These are phyloP conservation scores for Trachelus tabidus DNA, from an alignment of 2,888 invertebrate species.

Conservation along the genomic window DNA sequence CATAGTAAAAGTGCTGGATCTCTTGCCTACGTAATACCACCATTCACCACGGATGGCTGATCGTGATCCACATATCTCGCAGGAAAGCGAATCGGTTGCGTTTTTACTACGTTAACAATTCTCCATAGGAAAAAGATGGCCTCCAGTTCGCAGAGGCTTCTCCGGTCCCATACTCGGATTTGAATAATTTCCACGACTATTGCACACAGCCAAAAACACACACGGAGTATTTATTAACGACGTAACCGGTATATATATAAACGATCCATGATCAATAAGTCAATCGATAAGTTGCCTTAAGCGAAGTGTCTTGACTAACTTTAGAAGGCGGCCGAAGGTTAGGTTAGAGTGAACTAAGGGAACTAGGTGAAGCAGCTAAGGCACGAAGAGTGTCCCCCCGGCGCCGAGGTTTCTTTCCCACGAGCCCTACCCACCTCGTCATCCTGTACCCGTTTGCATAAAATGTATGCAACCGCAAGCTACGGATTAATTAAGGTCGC, in stretches of 20 bases:
- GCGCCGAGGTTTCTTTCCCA: constrained; percentile 37
- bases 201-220: too few relatives aligned
- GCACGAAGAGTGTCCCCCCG: neutral
- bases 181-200: neutral
- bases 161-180: neutral
- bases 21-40: neutral
- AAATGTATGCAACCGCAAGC: constrained; percentile 15
- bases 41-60: neutral
- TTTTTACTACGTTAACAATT: neutral
- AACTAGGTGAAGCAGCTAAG: neutral
- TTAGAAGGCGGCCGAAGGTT: neutral
- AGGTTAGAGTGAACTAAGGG: neutral
- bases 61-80: neutral
- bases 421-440: constrained; percentile 20
- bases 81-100: neutral
- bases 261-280: neutral
- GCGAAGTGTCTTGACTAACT: neutral
- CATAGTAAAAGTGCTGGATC: constrained; percentile 18
- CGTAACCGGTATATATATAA: neutral
- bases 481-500: constrained; percentile 37
- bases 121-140: neutral
- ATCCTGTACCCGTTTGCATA: constrained; percentile 19
- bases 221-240: neutral
- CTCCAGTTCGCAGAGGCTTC: neutral
- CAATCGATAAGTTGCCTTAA: neutral